Base-by-base conservation (phyloP, 2,113 vertebrate species). In the Boleophthalmus pectinirostris region DNA sequence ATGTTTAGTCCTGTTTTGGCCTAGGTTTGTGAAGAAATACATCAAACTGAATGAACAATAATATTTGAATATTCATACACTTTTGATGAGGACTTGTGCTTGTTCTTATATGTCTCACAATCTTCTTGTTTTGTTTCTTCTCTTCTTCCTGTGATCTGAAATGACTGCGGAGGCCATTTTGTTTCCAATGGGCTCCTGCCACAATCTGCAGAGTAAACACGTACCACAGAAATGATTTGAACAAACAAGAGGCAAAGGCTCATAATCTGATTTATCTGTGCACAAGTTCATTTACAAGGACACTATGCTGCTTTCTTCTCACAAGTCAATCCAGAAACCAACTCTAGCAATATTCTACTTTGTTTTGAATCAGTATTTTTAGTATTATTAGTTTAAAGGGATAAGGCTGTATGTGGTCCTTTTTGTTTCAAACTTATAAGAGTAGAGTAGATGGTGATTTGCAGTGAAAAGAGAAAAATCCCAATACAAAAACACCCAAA, bases 241-340 rank as follows among this genome's bases (percentile, higher is more conserved):
- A 45, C 65, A 47, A 66, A 66, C 65, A 66, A 23, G 10, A 43
- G 15, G 9, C 21, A 43, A 43, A 10, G 5, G 5, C 38, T 24
- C n/a, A 66, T 66, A 66, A 66, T 66, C 61, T 20, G 61, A 66
- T 46, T 16, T 14, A 66, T 47, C 65, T 66, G 43, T 23, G 45
- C 43, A 66, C 20, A 16, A 46, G 65, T 66, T 66, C 23, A 47
- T 66, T 38, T 45, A 43, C 21, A 66, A 66, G 65, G 65, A 66
- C 65, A 15, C 43, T 47, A 12, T 15, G 29, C 20, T 1, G 16
- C 45, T 47, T 64, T 66, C 45, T 46, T n/a, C 61, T 3, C 61
- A 38, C 24, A 65, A 11, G 43, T 65, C 51, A 54, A n/a, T 54
- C 9, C 51, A 1, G n/a, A 9, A 21, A 54, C 29, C n/a, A 54